Percentiles rank a stretch among this genome's conserved stretches.
These are phyloP conservation scores for Acanthococcus lagerstroemiae DNA, from an alignment of 2,888 invertebrate species.

Conservation along the genomic window DNA sequence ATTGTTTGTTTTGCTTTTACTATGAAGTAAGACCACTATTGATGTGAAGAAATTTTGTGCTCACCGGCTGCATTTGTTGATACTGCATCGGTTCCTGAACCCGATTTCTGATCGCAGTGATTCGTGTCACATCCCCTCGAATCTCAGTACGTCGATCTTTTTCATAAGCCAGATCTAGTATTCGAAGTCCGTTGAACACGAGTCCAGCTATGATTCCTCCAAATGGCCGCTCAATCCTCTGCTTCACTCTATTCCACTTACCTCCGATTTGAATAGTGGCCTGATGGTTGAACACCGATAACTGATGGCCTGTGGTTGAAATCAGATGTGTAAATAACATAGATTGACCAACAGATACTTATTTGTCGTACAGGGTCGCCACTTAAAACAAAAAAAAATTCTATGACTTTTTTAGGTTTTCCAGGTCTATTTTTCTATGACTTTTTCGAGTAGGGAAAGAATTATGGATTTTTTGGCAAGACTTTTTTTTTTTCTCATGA, in stretches of 20 bases:
- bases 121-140: slow-evolving; percentile 66
- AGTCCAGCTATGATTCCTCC: slow-evolving; percentile 81
- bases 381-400: too few species aligned
- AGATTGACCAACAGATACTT: too few species aligned
- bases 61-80: slow-evolving; percentile 80
- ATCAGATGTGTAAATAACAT: not conserved
- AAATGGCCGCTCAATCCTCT: slow-evolving; percentile 65
- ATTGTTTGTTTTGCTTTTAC: not conserved
- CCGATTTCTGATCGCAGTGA: slow-evolving; percentile 49
- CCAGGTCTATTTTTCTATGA: too few species aligned
- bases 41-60: too few species aligned
- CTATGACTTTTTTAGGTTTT: too few species aligned
- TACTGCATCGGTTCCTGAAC: slow-evolving; percentile 50
- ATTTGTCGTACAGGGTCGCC: too few species aligned
- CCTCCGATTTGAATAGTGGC: slow-evolving; percentile 82
- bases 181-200: slow-evolving; percentile 72
- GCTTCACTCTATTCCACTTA: slow-evolving; percentile 58
- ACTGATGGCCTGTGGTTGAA: slow-evolving; percentile 59
- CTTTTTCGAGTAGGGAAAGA: too few species aligned
- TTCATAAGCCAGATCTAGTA: slow-evolving; percentile 75
- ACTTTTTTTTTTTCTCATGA: too few species aligned
- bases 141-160: slow-evolving; percentile 66
- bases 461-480: too few species aligned
- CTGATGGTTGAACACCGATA: slow-evolving; percentile 84
- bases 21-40: not conserved